phyloP scores from a whole-genome alignment of 2,888 invertebrate genomes.

The Cactoblastis cactorum region DNA sequence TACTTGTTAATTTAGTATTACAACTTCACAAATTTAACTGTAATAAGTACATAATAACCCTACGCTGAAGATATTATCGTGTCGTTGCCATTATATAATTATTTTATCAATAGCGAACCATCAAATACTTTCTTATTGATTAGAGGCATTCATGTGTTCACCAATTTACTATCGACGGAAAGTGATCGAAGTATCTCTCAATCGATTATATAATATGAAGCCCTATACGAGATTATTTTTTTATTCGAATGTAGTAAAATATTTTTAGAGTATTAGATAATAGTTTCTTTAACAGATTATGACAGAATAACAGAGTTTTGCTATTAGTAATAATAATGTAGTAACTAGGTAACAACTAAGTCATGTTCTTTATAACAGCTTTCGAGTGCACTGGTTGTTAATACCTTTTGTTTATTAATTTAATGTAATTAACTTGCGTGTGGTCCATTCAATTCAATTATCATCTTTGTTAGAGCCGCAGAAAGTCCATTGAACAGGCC shows the following conservation, averaged over 20 bases:
- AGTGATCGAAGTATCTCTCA: conserved; percentile 13
- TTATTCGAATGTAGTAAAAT: not conserved
- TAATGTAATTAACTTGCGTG: too few relatives aligned
- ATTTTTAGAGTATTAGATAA: not conserved
- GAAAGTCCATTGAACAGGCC: too few relatives aligned
- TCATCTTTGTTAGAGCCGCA: too few relatives aligned
- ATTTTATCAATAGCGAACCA: conserved; percentile 15
- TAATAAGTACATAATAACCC: not conserved
- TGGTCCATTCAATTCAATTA: too few relatives aligned
- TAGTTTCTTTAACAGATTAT: too few relatives aligned
- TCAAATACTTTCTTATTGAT: conserved; percentile 24
- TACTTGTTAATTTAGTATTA: too few relatives aligned
- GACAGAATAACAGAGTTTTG: too few relatives aligned
- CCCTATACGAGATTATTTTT: conserved; percentile 12
- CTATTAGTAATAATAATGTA: too few relatives aligned
- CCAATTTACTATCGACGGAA: conserved; percentile 15
- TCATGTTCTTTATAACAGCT: too few relatives aligned
- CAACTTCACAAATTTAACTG: not conserved
- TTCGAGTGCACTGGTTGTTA: too few relatives aligned
- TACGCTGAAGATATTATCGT: not conserved
- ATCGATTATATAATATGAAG: conserved; percentile 12
- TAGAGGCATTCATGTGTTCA: conserved; percentile 13
- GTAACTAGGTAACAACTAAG: too few relatives aligned
- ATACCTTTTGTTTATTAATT: too few relatives aligned
- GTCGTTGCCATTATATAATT: conserved; percentile 3